phyloP scores from a whole-genome alignment of 1,140 invertebrate species.

The Antheraea mylitta region DNA sequence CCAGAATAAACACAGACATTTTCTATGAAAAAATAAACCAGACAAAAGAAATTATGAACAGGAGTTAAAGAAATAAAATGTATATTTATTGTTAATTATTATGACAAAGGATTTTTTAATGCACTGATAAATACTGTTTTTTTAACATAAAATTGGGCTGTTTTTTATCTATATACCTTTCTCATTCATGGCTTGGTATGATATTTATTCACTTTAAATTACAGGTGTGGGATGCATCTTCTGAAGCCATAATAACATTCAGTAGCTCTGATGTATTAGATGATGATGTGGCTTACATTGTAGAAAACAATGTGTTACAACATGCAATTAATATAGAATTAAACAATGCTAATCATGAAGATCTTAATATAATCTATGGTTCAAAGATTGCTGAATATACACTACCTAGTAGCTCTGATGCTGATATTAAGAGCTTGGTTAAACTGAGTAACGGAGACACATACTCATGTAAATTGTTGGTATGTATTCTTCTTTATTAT shows the following conservation, averaged over 20 bases:
- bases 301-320: constrained; percentile 95
- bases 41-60: too few relatives aligned
- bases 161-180: too few relatives aligned
- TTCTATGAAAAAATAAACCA: too few relatives aligned
- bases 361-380: constrained; percentile 61
- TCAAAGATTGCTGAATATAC: constrained; percentile 58
- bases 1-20: too few relatives aligned
- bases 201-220: constrained; percentile 33
- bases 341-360: constrained; percentile 39
- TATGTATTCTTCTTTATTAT: constrained; percentile 55
- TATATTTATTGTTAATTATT: too few relatives aligned
- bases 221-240: constrained; percentile 95
- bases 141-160: too few relatives aligned
- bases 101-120: too few relatives aligned
- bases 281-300: constrained; percentile 91
- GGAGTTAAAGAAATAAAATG: too few relatives aligned
- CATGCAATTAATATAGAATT: constrained; percentile 83
- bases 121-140: too few relatives aligned
- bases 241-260: constrained; percentile 92
- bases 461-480: constrained; percentile 81
- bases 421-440: constrained; percentile 49
- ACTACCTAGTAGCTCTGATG: constrained; percentile 30
- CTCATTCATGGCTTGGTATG: too few relatives aligned
- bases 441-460: constrained; percentile 79
- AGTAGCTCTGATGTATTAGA: constrained; percentile 86